These are phyloP conservation scores for Diorhabda elongata DNA, from an alignment of 1,140 invertebrate genomes.

Conservation along the genomic window DNA sequence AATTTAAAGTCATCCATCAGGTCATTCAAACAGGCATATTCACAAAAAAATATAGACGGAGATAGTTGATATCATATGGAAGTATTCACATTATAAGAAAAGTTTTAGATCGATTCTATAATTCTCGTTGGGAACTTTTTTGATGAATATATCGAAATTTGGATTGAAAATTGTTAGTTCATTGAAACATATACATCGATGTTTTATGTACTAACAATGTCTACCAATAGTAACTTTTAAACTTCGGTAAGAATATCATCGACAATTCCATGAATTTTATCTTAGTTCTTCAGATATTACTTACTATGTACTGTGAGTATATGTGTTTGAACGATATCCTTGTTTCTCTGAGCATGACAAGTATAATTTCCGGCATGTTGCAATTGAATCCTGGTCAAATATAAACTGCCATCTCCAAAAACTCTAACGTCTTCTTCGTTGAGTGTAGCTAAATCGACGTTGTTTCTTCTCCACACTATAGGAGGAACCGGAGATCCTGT, in stretches of 20 bases:
- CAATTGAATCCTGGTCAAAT: slow-evolving; percentile 69
- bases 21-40: no score
- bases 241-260: background rate
- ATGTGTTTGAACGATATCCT: slow-evolving; percentile 72
- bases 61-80: no score
- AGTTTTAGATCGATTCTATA: no score
- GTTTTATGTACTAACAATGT: background rate
- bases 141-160: background rate
- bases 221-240: background rate
- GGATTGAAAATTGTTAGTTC: background rate
- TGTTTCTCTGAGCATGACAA: slow-evolving; percentile 71
- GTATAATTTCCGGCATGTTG: slow-evolving; percentile 79
- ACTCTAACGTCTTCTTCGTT: slow-evolving; percentile 64
- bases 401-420: slow-evolving; percentile 70
- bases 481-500: slow-evolving; percentile 66
- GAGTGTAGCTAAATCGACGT: slow-evolving; percentile 60
- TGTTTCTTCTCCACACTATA: slow-evolving; percentile 70
- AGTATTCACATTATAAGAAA: no score
- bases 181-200: background rate
- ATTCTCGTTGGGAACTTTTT: background rate
- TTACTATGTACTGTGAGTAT: slow-evolving; percentile 72
- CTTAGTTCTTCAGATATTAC: slow-evolving; percentile 41
- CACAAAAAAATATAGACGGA: no score
- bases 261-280: background rate
- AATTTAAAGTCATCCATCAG: no score